Percentiles rank a stretch among this genome's conserved stretches.
These are phyloP conservation scores for Atractosteus spatula DNA, from an alignment of 2,113 vertebrate species.

Conservation along the genomic window DNA sequence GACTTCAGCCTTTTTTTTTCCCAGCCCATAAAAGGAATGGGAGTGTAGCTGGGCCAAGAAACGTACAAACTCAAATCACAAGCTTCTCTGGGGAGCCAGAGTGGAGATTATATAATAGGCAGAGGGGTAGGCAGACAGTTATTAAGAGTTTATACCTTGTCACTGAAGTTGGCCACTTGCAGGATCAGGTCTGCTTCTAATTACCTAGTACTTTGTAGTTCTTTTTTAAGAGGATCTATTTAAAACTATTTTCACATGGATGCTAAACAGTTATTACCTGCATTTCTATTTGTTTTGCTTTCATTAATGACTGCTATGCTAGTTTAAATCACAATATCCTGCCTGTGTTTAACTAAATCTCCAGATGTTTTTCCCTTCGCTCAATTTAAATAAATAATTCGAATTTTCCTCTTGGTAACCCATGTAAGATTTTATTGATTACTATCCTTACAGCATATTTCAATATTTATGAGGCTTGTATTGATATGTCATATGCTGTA, in stretches of 20 bases:
- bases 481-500: too few species aligned
- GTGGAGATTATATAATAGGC: not conserved
- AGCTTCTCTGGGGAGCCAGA: constrained; percentile 22
- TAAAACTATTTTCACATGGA: constrained; percentile 30
- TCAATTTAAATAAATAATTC: too few species aligned
- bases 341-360: too few species aligned
- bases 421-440: too few species aligned
- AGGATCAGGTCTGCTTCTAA: constrained; percentile 48
- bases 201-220: constrained; percentile 59
- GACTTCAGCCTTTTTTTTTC: constrained; percentile 39
- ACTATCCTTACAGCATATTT: too few species aligned
- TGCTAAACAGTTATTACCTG: too few species aligned
- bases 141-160: constrained; percentile 54
- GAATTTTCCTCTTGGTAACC: too few species aligned
- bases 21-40: constrained; percentile 50
- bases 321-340: too few species aligned
- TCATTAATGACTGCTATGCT: too few species aligned
- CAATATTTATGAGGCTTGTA: too few species aligned
- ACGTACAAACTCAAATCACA: constrained; percentile 47
- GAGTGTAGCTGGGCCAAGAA: constrained; percentile 46
- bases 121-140: not conserved
- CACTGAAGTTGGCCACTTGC: constrained; percentile 57
- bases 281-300: too few species aligned
- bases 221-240: constrained; percentile 36
- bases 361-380: too few species aligned